Conservation (phyloP, 92 coral and sea anemone species). For the Ricordea florida region DNA sequence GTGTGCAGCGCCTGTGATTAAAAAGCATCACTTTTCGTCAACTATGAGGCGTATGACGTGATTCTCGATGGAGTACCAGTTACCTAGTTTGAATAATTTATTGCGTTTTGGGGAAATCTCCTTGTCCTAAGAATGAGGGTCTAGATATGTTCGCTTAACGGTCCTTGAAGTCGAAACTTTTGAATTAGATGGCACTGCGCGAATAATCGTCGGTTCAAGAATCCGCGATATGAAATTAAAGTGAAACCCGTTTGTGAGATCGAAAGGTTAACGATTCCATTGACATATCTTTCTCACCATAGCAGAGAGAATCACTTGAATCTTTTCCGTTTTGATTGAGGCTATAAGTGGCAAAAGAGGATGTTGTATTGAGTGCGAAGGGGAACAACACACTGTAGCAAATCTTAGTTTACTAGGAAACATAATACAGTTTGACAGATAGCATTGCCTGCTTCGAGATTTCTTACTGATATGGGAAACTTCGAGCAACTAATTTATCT, state of each 20-base stretch:
- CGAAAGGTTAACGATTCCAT: slow-evolving; percentile 42
- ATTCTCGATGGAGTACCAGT: slow-evolving; percentile 41
- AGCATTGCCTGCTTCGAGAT: slow-evolving; percentile 22
- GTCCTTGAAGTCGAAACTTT: slow-evolving; percentile 24
- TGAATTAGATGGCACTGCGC: neutral
- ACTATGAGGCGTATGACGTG: slow-evolving; percentile 1
- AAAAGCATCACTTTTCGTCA: neutral
- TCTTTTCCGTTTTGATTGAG: slow-evolving; percentile 46
- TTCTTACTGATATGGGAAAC: slow-evolving; percentile 30
- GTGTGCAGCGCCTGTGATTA: slow-evolving; percentile 15
- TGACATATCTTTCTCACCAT: slow-evolving; percentile 55
- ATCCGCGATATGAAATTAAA: neutral
- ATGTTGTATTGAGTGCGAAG: slow-evolving; percentile 14
- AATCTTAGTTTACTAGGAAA: neutral
- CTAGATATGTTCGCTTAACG: slow-evolving; percentile 23
- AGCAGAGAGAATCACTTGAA: slow-evolving; percentile 49
- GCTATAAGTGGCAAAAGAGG: slow-evolving; percentile 39
- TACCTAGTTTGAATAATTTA: slow-evolving; percentile 26
- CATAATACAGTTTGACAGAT: slow-evolving; percentile 26
- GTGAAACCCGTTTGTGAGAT: neutral
- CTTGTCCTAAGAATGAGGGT: slow-evolving; percentile 29
- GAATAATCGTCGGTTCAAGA: too few species aligned
- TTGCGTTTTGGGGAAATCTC: slow-evolving; percentile 22
- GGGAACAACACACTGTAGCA: slow-evolving; percentile 6
- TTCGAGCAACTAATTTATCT: slow-evolving; percentile 14